Percentiles rank a stretch among this genome's conserved stretches.
phyloP scores from a whole-genome alignment of 1,140 invertebrate species.

The Agrilus planipennis region DNA sequence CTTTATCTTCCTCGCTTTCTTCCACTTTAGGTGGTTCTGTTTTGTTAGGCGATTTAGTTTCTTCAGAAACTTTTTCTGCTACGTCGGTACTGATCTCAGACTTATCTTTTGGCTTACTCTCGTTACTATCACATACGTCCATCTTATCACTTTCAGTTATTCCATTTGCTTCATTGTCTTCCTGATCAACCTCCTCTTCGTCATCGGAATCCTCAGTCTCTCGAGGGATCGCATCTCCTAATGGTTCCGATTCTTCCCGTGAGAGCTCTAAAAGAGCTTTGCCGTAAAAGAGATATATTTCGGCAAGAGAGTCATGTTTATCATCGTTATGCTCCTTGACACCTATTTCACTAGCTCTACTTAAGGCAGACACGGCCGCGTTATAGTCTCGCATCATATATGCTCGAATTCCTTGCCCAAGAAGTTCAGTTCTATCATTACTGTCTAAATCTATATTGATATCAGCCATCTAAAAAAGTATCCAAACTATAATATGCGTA shows the following conservation, averaged over 20 bases:
- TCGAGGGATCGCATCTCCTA: conserved; percentile 59
- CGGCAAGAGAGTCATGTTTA: conserved; percentile 60
- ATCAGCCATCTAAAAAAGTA: conserved; percentile 47
- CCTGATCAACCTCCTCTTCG: conserved; percentile 40
- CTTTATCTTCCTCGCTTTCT: neutral
- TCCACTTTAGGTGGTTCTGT: neutral
- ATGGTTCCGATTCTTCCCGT: conserved; percentile 64
- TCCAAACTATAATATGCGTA: too few species aligned
- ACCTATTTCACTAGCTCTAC: conserved; percentile 61
- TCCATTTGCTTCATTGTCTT: conserved; percentile 3
- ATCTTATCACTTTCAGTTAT: conserved; percentile 17
- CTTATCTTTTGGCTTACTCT: conserved; percentile 7
- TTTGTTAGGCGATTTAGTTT: neutral
- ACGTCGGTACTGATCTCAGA: neutral
- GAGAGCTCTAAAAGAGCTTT: conserved; percentile 69
- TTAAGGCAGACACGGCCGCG: conserved; percentile 60
- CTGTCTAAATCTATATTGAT: conserved; percentile 35
- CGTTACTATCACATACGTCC: conserved; percentile 23
- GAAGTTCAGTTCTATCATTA: conserved; percentile 39
- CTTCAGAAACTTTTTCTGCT: neutral
- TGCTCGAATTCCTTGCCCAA: conserved; percentile 63
- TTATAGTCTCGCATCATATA: conserved; percentile 67
- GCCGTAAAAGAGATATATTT: conserved; percentile 55
- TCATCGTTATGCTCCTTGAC: conserved; percentile 60
- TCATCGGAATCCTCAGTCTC: conserved; percentile 38